Conservation (phyloP, 2,797 vertebrate species). For the Xerus rutilus region DNA sequence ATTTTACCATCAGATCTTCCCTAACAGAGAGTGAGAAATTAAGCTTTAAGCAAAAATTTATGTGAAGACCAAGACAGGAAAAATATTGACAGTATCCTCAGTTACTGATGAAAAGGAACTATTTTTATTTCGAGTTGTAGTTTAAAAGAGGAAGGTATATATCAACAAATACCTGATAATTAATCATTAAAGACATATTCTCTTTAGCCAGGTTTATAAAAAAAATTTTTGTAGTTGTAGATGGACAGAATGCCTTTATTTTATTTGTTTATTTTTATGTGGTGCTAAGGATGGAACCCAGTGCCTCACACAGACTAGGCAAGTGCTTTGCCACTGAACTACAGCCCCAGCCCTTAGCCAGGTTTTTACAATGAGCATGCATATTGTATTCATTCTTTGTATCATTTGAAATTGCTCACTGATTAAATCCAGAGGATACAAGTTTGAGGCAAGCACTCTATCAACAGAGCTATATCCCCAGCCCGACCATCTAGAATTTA, state of each 20-base stretch:
- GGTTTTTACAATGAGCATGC: slow-evolving; percentile 25
- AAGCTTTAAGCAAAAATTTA: slow-evolving; percentile 48
- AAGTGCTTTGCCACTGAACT: too few relatives aligned
- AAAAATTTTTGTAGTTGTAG: too few relatives aligned
- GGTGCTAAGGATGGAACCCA: too few relatives aligned
- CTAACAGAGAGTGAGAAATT: slow-evolving; percentile 33
- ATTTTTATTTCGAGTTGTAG: slow-evolving; percentile 45
- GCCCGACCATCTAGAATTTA: neutral
- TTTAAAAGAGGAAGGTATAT: neutral
- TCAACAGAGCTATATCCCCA: too few relatives aligned
- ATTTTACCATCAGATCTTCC: neutral
- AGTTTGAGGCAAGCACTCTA: neutral
- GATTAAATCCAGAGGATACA: slow-evolving; percentile 22
- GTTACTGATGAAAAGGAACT: slow-evolving; percentile 45
- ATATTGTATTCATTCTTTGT: slow-evolving; percentile 24
- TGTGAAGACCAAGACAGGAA: slow-evolving; percentile 44
- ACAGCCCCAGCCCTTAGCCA: neutral
- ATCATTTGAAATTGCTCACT: neutral
- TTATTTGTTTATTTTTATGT: too few relatives aligned
- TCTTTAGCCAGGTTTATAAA: neutral
- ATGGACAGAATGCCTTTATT: too few relatives aligned
- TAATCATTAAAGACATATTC: slow-evolving; percentile 39
- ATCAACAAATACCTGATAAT: slow-evolving; percentile 13
- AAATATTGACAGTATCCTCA: slow-evolving; percentile 38
- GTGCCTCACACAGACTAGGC: too few relatives aligned